phyloP scores from a whole-genome alignment of 2,797 vertebrate species.

The Syngnathus rostellatus region DNA sequence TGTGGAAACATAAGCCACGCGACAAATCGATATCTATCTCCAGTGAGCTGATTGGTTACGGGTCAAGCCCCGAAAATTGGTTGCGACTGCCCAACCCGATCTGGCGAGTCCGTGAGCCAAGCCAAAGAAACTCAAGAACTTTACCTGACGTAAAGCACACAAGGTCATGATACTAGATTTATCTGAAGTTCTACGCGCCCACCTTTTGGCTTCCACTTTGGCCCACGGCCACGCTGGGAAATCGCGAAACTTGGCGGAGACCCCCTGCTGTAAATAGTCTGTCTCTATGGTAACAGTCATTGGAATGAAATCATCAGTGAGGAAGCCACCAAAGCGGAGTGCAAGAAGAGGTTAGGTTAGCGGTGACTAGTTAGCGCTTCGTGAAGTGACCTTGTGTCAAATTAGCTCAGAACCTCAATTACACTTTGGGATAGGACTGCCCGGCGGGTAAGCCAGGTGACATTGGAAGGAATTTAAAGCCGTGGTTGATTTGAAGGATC shows the following conservation, averaged over 20 bases:
- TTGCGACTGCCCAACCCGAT: slow-evolving; percentile 4
- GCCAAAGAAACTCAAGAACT: not conserved
- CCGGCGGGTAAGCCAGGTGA: not conserved
- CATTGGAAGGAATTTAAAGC: not conserved
- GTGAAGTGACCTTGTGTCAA: not conserved
- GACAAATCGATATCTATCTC: slow-evolving; percentile 49
- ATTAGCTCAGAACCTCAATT: not conserved
- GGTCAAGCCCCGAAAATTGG: slow-evolving; percentile 27
- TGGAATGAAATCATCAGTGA: not conserved
- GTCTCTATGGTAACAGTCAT: not conserved
- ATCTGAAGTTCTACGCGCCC: not conserved
- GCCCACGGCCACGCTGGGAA: not conserved
- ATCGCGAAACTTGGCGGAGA: not conserved
- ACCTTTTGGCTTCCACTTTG: not conserved
- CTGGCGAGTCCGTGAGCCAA: slow-evolving; percentile 2
- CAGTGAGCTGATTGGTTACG: slow-evolving; percentile 21
- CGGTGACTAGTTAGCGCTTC: not conserved
- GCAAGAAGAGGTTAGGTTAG: not conserved
- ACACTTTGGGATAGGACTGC: not conserved
- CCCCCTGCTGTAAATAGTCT: not conserved
- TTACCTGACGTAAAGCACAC: not conserved
- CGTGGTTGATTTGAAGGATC: not conserved
- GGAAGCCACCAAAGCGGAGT: no score
- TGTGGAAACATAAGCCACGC: slow-evolving; percentile 44
- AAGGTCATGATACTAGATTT: not conserved